Evolutionary conservation across 2,113 vertebrate genomes (phyloP).

Genomic region (Todiramphus chloris): DNA sequence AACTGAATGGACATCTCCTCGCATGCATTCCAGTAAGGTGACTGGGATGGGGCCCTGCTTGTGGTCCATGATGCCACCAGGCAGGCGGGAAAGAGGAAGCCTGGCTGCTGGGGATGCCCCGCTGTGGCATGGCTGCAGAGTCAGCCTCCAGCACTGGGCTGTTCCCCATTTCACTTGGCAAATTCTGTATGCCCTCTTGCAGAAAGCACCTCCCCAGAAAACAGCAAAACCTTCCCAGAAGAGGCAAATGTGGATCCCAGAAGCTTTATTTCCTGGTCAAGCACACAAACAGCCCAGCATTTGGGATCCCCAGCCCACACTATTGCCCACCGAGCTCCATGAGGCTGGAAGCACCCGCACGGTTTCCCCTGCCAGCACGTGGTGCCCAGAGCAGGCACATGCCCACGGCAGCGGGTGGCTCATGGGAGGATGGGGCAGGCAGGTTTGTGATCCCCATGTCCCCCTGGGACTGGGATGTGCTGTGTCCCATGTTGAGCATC

Average conservation of each 20-base stretch:
- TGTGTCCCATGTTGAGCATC: rapidly evolving
- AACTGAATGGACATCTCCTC: rapidly evolving
- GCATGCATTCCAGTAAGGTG: rapidly evolving
- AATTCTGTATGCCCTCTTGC: background rate
- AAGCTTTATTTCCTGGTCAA: background rate
- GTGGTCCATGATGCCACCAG: rapidly evolving
- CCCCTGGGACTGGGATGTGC: background rate
- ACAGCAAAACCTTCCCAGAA: background rate
- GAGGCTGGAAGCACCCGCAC: background rate
- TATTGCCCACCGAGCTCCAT: rapidly evolving
- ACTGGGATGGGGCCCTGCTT: background rate
- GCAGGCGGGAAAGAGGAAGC: background rate
- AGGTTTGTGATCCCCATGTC: background rate
- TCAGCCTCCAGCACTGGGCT: rapidly evolving
- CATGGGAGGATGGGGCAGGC: background rate
- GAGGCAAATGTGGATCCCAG: background rate
- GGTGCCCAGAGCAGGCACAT: rapidly evolving
- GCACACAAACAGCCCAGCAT: background rate
- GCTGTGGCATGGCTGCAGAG: background rate
- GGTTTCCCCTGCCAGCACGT: rapidly evolving
- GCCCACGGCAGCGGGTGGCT: rapidly evolving
- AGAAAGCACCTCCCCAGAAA: background rate
- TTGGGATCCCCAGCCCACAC: rapidly evolving
- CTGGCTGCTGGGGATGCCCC: rapidly evolving
- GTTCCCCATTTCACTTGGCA: background rate